Evolutionary conservation across 2,113 vertebrate genomes (phyloP).

Genomic region (Ciconia boyciana): DNA sequence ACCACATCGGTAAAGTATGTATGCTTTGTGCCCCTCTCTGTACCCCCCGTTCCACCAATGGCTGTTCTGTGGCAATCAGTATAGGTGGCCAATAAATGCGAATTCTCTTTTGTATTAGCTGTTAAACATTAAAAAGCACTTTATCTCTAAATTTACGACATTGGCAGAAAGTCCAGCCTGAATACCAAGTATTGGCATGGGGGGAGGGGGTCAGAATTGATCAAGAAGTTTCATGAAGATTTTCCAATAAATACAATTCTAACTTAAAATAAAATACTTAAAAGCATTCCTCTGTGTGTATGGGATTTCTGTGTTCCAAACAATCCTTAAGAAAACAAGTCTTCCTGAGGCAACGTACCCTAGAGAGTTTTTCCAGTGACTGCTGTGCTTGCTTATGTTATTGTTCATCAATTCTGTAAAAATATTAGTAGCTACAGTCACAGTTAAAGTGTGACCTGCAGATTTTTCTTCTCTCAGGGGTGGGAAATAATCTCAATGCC

Average conservation of each 20-base stretch:
- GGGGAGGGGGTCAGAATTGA: accelerated
- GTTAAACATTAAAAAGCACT: background rate
- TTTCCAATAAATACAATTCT: background rate
- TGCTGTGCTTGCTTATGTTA: background rate
- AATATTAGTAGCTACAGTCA: background rate
- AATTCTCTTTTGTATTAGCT: background rate
- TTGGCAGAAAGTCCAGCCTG: background rate
- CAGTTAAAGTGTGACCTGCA: background rate
- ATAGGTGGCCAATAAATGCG: background rate
- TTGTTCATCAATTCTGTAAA: background rate
- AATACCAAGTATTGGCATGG: accelerated
- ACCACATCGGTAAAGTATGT: accelerated
- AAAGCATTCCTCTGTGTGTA: background rate
- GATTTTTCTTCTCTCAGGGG: background rate
- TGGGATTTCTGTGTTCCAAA: background rate
- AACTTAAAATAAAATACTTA: background rate
- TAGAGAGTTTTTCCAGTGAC: background rate
- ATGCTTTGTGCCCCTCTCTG: background rate
- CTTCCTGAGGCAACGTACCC: background rate
- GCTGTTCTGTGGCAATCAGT: background rate
- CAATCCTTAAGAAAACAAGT: background rate
- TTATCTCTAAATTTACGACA: background rate
- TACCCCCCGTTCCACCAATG: background rate
- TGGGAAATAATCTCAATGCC: background rate
- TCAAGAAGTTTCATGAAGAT: background rate